phyloP scores from a whole-genome alignment of 2,113 vertebrate species.

The Tragelaphus strepsiceros region DNA sequence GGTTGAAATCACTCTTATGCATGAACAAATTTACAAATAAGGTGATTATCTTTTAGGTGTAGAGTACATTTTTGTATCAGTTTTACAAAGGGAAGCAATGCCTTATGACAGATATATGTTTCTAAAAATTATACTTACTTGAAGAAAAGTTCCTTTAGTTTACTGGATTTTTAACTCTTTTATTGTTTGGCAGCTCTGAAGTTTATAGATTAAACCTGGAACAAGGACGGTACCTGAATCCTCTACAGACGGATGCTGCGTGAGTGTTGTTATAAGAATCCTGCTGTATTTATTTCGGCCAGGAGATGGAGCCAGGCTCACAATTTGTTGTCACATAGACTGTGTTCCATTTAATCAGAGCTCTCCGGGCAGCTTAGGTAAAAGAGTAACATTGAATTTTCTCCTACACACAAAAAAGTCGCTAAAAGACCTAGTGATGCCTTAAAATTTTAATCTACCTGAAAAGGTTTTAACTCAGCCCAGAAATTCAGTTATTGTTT shows the following conservation, averaged over 20 bases:
- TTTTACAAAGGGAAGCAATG: neutral
- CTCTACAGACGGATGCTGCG: slow-evolving; percentile 92
- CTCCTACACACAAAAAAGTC: neutral
- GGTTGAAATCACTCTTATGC: neutral
- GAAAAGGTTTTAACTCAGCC: neutral
- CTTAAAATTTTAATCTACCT: neutral
- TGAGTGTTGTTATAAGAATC: slow-evolving; percentile 77
- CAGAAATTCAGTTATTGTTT: neutral
- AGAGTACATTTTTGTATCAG: neutral
- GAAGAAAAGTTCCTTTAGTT: neutral
- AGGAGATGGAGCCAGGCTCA: slow-evolving; percentile 78
- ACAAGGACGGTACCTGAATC: slow-evolving; percentile 95
- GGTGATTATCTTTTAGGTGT: neutral
- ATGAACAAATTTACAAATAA: neutral
- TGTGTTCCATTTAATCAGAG: neutral
- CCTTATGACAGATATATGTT: neutral
- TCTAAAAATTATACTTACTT: neutral
- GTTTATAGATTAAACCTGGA: slow-evolving; percentile 95
- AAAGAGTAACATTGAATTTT: neutral
- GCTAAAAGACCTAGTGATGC: neutral
- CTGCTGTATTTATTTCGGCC: slow-evolving; percentile 43
- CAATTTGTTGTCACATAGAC: neutral
- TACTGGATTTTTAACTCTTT: neutral
- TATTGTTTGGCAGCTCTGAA: slow-evolving; percentile 86
- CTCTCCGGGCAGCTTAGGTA: neutral